These are phyloP conservation scores for Nibea coibor DNA, from an alignment of 2,113 vertebrate genomes.

Conservation along the genomic window DNA sequence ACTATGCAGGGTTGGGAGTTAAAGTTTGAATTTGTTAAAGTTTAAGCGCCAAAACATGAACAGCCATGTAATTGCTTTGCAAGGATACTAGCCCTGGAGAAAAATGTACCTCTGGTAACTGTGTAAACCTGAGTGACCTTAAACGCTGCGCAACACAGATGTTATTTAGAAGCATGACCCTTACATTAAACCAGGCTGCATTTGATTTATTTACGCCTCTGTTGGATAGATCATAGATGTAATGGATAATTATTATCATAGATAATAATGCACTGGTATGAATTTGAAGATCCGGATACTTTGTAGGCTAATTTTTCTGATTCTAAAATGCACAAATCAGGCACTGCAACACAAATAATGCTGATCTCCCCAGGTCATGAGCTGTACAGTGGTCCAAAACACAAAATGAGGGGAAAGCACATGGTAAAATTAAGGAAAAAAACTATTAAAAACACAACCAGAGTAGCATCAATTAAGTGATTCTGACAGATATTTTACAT, in stretches of 20 bases:
- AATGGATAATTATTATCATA: too few relatives aligned
- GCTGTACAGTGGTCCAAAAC: neutral
- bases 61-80: slow-evolving; percentile 18
- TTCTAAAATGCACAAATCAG: neutral
- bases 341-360: neutral
- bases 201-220: neutral
- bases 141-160: neutral
- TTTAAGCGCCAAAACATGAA: neutral
- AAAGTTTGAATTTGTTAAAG: slow-evolving; percentile 2
- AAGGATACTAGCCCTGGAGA: neutral
- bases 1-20: neutral
- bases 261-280: too few relatives aligned
- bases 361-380: neutral
- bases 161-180: neutral
- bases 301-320: neutral
- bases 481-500: neutral
- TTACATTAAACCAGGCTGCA: neutral
- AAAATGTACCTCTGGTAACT: neutral
- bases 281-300: neutral
- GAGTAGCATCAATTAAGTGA: neutral
- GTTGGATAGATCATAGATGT: rapidly evolving
- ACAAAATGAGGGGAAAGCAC: neutral
- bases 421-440: neutral
- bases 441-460: neutral
- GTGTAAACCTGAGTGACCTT: neutral